These are phyloP conservation scores for Ceyx cyanopectus DNA, from an alignment of 2,113 vertebrate species.

Conservation along the genomic window DNA sequence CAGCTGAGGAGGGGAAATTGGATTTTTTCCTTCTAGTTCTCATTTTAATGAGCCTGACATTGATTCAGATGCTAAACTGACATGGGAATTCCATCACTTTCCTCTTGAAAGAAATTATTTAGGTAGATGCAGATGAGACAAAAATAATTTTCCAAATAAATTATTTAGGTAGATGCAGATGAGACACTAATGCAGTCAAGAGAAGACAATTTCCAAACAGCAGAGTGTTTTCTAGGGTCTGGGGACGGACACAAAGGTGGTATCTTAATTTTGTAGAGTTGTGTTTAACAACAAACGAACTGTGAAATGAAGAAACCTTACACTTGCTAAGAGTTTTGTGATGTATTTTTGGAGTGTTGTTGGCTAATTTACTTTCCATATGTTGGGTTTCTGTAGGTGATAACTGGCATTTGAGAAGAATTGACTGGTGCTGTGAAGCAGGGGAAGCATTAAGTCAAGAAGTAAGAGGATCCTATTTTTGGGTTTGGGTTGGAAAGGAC, in stretches of 20 bases:
- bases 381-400: conserved; percentile 54
- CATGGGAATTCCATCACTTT: neutral
- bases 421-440: conserved; percentile 47
- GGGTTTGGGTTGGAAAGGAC: neutral
- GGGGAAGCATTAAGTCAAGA: conserved; percentile 41
- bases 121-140: neutral
- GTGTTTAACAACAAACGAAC: neutral
- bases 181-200: neutral
- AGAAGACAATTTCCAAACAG: neutral
- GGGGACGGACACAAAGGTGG: neutral
- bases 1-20: neutral
- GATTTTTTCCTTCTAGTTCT: neutral
- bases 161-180: neutral
- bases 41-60: neutral
- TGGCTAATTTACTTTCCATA: neutral
- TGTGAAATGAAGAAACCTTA: neutral
- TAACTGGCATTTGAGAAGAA: conserved; percentile 68
- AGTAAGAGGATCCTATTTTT: neutral
- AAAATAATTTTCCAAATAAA: neutral
- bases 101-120: neutral
- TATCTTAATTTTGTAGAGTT: neutral
- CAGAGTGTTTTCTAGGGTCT: neutral
- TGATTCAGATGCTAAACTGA: neutral
- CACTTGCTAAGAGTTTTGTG: neutral
- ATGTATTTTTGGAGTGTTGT: neutral